These are phyloP conservation scores for Protobothrops mucrosquamatus DNA, from an alignment of 2,113 vertebrate species.

Conservation along the genomic window DNA sequence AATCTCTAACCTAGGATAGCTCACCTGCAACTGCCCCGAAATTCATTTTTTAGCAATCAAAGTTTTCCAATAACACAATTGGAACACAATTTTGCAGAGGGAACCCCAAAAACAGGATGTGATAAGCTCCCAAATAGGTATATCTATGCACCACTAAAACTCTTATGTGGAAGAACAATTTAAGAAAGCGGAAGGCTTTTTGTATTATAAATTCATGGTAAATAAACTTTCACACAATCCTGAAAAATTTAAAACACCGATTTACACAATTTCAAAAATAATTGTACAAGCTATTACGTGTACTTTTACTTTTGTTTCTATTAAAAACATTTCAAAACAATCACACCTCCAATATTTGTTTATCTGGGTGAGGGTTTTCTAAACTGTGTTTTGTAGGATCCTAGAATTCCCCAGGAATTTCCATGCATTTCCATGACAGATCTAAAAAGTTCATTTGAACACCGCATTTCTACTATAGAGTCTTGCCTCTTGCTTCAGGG, in stretches of 20 bases:
- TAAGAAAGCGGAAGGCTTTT: neutral
- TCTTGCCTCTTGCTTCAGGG: neutral
- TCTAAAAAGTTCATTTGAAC: neutral
- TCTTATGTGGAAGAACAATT: neutral
- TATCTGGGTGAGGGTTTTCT: neutral
- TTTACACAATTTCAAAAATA: neutral
- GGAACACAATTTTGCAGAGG: neutral
- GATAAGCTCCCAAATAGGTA: neutral
- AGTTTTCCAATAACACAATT: neutral
- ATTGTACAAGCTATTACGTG: neutral
- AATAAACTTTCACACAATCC: neutral
- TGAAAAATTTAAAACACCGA: neutral
- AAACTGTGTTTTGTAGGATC: neutral
- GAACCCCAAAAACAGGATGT: neutral
- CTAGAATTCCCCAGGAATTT: neutral
- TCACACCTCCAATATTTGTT: neutral
- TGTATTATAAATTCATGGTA: neutral
- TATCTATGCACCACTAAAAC: neutral
- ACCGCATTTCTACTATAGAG: neutral
- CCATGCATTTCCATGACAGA: neutral
- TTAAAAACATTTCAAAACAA: neutral
- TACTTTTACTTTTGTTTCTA: neutral
- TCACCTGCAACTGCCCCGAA: neutral
- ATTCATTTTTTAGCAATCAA: neutral
- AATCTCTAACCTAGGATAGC: neutral